Evolutionary conservation across 2,888 invertebrate genomes (phyloP).

Genomic region (Phengaris arion): DNA sequence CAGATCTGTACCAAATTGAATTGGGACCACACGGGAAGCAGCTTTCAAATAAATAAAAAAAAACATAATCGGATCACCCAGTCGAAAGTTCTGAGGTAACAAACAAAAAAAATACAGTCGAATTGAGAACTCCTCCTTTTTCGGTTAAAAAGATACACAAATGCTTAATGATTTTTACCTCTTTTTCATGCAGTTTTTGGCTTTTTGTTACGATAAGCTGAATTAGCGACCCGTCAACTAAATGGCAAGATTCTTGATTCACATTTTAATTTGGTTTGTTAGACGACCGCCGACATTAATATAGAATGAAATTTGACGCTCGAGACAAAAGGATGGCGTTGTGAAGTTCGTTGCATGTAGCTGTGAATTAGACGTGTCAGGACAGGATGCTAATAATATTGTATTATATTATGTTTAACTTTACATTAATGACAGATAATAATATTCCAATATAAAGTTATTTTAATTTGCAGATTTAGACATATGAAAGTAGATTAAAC

Average conservation of each 20-base stretch:
- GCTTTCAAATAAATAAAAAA: no score
- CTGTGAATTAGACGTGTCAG: neutral
- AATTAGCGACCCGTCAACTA: neutral
- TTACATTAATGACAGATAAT: no score
- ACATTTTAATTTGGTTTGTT: neutral
- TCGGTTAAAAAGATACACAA: no score
- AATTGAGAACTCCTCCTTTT: no score
- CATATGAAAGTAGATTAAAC: no score
- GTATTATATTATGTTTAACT: neutral
- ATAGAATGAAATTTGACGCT: conserved; percentile 12
- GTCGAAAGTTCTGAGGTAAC: no score
- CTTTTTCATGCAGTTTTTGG: neutral
- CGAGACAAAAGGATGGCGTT: conserved; percentile 7
- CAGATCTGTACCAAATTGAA: no score
- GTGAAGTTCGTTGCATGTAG: neutral
- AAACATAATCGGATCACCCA: no score
- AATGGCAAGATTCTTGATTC: neutral
- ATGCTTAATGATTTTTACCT: neutral
- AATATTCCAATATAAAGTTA: no score
- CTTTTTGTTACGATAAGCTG: neutral
- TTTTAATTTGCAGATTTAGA: no score
- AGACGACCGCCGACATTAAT: neutral
- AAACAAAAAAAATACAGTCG: no score
- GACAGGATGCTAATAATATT: conserved; percentile 11
- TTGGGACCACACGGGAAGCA: no score